Base-by-base conservation (phyloP, 1,140 invertebrate genomes). In the Drosophila grimshawi region DNA sequence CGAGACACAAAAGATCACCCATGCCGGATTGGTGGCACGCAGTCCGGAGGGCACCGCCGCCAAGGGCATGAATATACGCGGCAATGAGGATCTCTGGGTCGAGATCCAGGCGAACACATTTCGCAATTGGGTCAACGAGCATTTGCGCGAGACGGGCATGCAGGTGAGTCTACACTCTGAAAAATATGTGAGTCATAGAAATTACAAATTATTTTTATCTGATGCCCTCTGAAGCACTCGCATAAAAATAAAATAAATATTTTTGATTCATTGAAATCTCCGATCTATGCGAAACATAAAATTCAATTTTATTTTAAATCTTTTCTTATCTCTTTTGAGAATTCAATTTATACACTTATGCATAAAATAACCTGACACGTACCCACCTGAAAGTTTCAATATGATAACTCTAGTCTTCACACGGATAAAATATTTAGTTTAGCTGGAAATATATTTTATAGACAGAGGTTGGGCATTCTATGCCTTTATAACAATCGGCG, bases 21-120 rank as follows among this genome's bases (percentile, higher is more conserved):
- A 94, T 79, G 94, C 94, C 3, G 97, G 97, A 2, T 92, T 98
- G 72, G 95, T 97, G 71, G 97, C 97, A 8, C 94, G 97, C 41
- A 97, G 96, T 89, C 96, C 97, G 30, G 97, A 98, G 92, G 97
- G 97, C 43, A 98, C 97, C 51, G 97, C 97, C 0, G 97, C 97
- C 70, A 96, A 97, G 90, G 95, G 95, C 30, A 98, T 98, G 97
- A 95, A 97, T 67, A 98, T 98, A 83, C 98, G 98, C 86, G 97
- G 97, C 70, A 96, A 98, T 86, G 97, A 98, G 93, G 97, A 98
- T 81, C 94, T 97, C 3, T 99, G 98, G 98, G 97, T 99, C 33
- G 97, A 98, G 92, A 99, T 99, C 76, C 98, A 99, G 93, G 96
- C 98, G 32, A 98, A 98, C 90, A 99, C 98, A 0, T 99, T 99